phyloP scores from a whole-genome alignment of 2,888 invertebrate species.

The Hedya salicella region DNA sequence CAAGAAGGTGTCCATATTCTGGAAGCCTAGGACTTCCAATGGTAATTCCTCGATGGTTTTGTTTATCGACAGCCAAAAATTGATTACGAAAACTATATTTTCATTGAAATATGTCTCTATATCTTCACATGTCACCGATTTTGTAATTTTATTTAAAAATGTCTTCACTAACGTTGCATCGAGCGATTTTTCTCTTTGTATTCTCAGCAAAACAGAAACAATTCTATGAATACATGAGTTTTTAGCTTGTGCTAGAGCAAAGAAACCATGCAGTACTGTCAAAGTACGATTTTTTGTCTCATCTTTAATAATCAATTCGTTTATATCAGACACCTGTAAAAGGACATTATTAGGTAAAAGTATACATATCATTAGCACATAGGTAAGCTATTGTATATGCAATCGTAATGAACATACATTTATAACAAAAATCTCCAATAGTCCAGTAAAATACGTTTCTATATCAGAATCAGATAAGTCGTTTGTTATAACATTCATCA shows the following conservation, averaged over 20 bases:
- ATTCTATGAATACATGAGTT: conserved; percentile 80
- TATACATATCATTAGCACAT: too few relatives aligned
- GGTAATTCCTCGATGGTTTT: conserved; percentile 74
- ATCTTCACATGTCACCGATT: conserved; percentile 56
- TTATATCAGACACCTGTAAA: conserved; percentile 68
- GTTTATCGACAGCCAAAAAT: conserved; percentile 77
- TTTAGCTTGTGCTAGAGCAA: conserved; percentile 80
- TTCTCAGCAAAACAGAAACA: conserved; percentile 80
- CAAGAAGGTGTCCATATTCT: conserved; percentile 66
- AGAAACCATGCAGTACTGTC: conserved; percentile 84
- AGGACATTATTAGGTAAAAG: conserved; percentile 47
- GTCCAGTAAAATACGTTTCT: conserved; percentile 54
- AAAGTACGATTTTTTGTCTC: conserved; percentile 85
- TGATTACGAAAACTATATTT: conserved; percentile 78
- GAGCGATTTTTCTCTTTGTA: conserved; percentile 81
- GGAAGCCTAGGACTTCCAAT: conserved; percentile 68
- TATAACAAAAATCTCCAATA: conserved; percentile 68
- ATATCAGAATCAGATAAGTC: conserved; percentile 57
- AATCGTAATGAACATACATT: conserved; percentile 69
- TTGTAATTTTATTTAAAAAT: conserved; percentile 70
- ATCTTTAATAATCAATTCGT: conserved; percentile 78
- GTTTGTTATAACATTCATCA: conserved; percentile 58
- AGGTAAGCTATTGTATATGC: too few relatives aligned
- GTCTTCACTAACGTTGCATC: conserved; percentile 71
- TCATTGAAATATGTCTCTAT: conserved; percentile 66